These are phyloP conservation scores for Centropyge bicolor DNA, from an alignment of 2,797 vertebrate genomes.

Conservation along the genomic window DNA sequence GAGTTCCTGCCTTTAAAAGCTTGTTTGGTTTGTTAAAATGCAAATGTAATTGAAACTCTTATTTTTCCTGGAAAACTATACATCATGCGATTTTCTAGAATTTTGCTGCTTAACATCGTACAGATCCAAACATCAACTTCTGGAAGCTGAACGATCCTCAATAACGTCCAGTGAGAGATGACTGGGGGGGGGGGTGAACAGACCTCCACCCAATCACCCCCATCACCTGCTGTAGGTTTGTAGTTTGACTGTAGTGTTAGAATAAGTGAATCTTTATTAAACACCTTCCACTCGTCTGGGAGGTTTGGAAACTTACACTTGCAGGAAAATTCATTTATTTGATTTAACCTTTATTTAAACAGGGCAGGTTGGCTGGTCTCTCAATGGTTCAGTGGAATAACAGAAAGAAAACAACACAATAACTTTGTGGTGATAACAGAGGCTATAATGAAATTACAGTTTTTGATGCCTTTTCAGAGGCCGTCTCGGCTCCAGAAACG, in stretches of 20 bases:
- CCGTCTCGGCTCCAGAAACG: background rate
- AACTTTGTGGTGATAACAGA: background rate
- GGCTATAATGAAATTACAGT: too few species aligned
- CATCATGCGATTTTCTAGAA: background rate
- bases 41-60: conserved; percentile 23
- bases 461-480: background rate
- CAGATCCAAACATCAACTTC: background rate
- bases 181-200: background rate
- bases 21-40: conserved; percentile 40
- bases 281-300: background rate
- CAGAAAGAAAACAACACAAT: background rate
- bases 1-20: conserved; percentile 16
- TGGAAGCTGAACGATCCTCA: background rate
- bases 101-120: background rate
- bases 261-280: background rate
- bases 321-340: background rate
- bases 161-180: background rate
- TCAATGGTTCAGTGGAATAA: background rate
- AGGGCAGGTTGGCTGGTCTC: background rate
- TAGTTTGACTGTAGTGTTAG: background rate
- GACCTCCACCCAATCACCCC: background rate
- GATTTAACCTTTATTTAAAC: too few species aligned
- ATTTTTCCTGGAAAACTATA: conserved; percentile 17
- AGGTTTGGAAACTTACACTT: background rate
- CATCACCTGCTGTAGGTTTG: too few species aligned